Conservation (phyloP, 2,113 vertebrate species). For the Boulengeromyrus knoepffleri region DNA sequence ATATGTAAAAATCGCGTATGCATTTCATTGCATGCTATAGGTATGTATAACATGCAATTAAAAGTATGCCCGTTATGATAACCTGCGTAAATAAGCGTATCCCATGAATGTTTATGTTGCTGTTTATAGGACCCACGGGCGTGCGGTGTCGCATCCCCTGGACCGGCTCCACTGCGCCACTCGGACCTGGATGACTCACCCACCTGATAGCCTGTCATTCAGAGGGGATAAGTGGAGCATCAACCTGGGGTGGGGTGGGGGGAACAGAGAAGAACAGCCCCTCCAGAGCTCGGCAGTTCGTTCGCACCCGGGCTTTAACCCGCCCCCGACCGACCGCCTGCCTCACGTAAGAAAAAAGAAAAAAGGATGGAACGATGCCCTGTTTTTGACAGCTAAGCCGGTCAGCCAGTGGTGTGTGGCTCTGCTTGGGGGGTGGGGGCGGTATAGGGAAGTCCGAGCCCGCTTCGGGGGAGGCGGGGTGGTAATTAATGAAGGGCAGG, state of each 20-base stretch:
- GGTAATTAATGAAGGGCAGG: not conserved
- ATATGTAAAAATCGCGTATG: not conserved
- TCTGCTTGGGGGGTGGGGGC: not conserved
- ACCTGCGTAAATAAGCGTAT: not conserved
- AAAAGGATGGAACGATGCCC: not conserved
- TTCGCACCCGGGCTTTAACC: not conserved
- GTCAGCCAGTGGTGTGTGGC: not conserved
- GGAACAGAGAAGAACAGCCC: not conserved
- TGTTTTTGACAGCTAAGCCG: slow-evolving; percentile 1
- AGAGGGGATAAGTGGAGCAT: not conserved
- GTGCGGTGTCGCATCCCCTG: not conserved
- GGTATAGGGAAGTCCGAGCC: not conserved
- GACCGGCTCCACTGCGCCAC: not conserved
- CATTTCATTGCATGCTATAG: not conserved
- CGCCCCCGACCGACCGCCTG: not conserved
- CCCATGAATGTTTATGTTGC: not conserved
- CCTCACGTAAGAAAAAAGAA: not conserved
- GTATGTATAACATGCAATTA: not conserved
- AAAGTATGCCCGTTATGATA: not conserved
- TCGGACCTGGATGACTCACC: slow-evolving; percentile 57
- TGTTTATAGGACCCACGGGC: not conserved
- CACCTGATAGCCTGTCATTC: slow-evolving; percentile 22
- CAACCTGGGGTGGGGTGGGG: not conserved
- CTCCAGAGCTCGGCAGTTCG: not conserved
- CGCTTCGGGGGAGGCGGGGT: not conserved